Evolutionary conservation across 2,888 invertebrate species (phyloP).

Genomic region (Pseudeuparius sepicola): DNA sequence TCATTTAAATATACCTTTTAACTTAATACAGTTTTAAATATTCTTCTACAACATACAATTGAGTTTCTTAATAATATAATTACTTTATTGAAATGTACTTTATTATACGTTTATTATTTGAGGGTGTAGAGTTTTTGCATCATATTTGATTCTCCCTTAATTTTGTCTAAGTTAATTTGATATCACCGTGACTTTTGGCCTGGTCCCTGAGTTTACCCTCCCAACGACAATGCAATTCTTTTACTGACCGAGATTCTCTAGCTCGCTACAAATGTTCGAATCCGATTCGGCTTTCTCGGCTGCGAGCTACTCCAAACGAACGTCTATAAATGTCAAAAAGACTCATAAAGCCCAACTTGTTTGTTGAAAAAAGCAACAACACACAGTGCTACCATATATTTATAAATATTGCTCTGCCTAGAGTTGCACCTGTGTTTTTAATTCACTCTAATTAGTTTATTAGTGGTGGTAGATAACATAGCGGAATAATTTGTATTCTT

Average conservation of each 20-base stretch:
- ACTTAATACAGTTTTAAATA: constrained; percentile 29
- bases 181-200: constrained; percentile 44
- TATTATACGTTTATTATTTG: constrained; percentile 33
- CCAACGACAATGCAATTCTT: constrained; percentile 24
- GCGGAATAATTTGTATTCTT: constrained; percentile 30
- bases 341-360: too few relatives aligned
- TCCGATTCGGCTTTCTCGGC: too few relatives aligned
- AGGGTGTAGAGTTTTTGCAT: constrained; percentile 32
- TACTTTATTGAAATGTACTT: constrained; percentile 40
- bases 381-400: too few relatives aligned
- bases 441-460: constrained; percentile 15
- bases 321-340: too few relatives aligned
- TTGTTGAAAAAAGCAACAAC: too few relatives aligned
- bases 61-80: constrained; percentile 34
- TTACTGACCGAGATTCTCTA: too few relatives aligned
- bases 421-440: too few relatives aligned
- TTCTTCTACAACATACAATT: constrained; percentile 37
- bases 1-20: constrained; percentile 26
- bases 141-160: too few relatives aligned
- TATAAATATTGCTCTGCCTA: too few relatives aligned
- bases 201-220: constrained; percentile 44
- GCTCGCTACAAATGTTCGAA: too few relatives aligned
- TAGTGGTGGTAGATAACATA: constrained; percentile 23
- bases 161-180: constrained; percentile 38
- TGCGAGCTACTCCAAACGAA: too few relatives aligned